Evolutionary conservation across 2,888 invertebrate genomes (phyloP), one percentile per base, ranked within the genome.

Genomic region (Eucera pruinosa): DNA sequence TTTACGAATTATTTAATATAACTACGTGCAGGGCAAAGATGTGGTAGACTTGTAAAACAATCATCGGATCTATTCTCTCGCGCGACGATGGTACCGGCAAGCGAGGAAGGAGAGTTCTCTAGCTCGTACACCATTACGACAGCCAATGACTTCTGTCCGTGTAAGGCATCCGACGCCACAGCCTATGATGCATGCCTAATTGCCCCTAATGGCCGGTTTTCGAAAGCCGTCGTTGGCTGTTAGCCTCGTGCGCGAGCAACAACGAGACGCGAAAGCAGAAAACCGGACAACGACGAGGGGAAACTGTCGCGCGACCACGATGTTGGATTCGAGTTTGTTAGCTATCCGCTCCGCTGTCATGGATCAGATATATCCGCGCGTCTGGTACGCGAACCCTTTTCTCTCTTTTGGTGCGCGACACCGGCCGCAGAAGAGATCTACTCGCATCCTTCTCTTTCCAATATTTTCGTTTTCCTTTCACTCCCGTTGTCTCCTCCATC

Each of bases 181-280:
- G 74, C 80, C 86, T 85, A 88, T 87, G 89, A 87, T 86, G 88
- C 89, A 89, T 89, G 83, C 84, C 89, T 88, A 89, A 89, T 89
- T 85, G 85, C 84, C 76, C 74, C 80, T 87, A 88, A 89, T 89
- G 83, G 82, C 81, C 75, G 78, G 79, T 88, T 89, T 88, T 88
- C 83, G 86, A 89, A 89, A 89, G 85, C 78, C 75, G 82, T 66
- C 50, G 61, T 71, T 71, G 64, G 70, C 62, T 60, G 84, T 80
- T 81, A 48, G 65, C 62, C 73, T 54, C 70, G 69, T 58, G 23
- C 33, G 41, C 39, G 36, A 43, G 18, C 48, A 15, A 4, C 47
- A 43, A 39, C 57, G 54, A n/a, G n/a, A 36, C 47, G 39, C 39
- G 52, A 52, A 54, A 69, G 39, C 65, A 64, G 68, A 65, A 79